These are phyloP conservation scores for Musca vetustissima DNA, from an alignment of 1,140 invertebrate genomes.

Conservation along the genomic window DNA sequence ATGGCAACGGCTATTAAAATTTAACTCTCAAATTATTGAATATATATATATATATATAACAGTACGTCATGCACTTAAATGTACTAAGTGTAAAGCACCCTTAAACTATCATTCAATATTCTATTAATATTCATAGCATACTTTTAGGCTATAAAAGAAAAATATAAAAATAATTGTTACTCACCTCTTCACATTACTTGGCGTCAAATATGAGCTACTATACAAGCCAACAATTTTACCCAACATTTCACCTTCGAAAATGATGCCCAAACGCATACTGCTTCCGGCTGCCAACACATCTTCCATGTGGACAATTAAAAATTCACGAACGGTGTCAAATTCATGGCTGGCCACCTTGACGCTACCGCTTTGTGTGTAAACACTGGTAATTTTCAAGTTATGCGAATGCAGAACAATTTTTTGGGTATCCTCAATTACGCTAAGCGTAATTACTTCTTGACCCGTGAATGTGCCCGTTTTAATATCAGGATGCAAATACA, in stretches of 20 bases:
- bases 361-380: neutral
- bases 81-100: too few relatives aligned
- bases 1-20: too few relatives aligned
- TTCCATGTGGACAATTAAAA: constrained; percentile 39
- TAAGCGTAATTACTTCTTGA: constrained; percentile 68
- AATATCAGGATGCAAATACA: constrained; percentile 76
- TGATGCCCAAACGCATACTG: constrained; percentile 36
- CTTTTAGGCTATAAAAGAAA: neutral
- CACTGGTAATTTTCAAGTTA: constrained; percentile 34
- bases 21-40: too few relatives aligned
- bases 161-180: constrained; percentile 21
- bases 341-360: constrained; percentile 26
- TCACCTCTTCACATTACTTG: constrained; percentile 49
- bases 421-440: constrained; percentile 59
- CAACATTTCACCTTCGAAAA: constrained; percentile 57
- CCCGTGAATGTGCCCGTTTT: constrained; percentile 70
- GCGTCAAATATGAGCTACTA: constrained; percentile 54
- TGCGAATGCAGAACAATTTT: constrained; percentile 73
- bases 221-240: constrained; percentile 58
- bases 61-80: too few relatives aligned
- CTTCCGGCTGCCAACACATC: constrained; percentile 25
- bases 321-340: constrained; percentile 39
- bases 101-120: too few relatives aligned
- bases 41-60: too few relatives aligned
- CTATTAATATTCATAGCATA: neutral